Evolutionary conservation across 1,140 invertebrate genomes (phyloP).

Genomic region (Grapholita molesta): DNA sequence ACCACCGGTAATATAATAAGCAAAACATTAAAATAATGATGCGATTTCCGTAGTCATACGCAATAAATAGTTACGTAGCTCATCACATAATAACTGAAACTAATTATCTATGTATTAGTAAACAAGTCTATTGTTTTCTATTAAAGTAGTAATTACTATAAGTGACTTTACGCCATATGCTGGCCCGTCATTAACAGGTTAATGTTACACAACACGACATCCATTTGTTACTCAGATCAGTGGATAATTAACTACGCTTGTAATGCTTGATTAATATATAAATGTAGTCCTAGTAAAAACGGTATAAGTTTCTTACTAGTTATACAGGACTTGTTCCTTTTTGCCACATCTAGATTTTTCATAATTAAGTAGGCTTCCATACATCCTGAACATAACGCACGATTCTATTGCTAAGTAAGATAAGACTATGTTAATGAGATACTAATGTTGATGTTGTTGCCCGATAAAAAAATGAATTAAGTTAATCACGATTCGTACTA

Average conservation of each 20-base stretch:
- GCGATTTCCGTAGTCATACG: too few relatives aligned
- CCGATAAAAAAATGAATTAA: background rate
- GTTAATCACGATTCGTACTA: background rate
- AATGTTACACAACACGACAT: background rate
- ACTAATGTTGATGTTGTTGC: background rate
- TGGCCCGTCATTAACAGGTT: slow-evolving; percentile 20
- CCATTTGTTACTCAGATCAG: slow-evolving; percentile 24
- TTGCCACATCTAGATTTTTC: slow-evolving; percentile 9
- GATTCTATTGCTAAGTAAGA: background rate
- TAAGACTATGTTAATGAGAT: slow-evolving; percentile 2
- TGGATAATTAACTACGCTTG: slow-evolving; percentile 24
- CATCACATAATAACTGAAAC: background rate
- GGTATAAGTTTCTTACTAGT: too few relatives aligned
- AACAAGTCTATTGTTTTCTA: slow-evolving; percentile 51
- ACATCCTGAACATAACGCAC: background rate
- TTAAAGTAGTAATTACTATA: slow-evolving; percentile 50
- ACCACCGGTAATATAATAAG: too few relatives aligned
- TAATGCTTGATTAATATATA: background rate
- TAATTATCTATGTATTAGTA: slow-evolving; percentile 23
- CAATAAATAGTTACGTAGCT: background rate
- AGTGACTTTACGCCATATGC: slow-evolving; percentile 54
- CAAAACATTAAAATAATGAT: too few relatives aligned
- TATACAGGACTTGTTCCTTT: too few relatives aligned
- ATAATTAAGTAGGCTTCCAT: background rate
- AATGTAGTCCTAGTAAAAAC: too few relatives aligned